Evolutionary conservation across 2,888 invertebrate species (phyloP), one percentile per base, ranked within the genome.

Genomic region (Leptinotarsa juncta): DNA sequence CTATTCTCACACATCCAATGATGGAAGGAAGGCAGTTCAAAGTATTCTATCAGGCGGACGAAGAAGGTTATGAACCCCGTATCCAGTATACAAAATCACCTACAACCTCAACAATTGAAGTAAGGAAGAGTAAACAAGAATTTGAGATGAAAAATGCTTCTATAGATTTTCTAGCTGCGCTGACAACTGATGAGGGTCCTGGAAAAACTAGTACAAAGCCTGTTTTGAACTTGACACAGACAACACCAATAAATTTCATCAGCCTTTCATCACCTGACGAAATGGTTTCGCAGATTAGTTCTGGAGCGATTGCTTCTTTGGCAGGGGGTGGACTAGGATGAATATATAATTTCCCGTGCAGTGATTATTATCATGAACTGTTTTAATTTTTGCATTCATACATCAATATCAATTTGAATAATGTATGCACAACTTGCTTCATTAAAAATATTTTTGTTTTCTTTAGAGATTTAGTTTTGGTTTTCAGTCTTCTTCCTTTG

Each of bases 21-120:
- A 89, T 75, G 90, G 90, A 7, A 84, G 90, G 90, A 7, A 84
- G 84, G 20, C 83, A 84, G 18, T 86, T 88, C 80, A 84, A 85
- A 4, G 82, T 90, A 69, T 85, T 84, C 5, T 90, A 90, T 82
- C 82, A 87, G 50, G 90, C 90, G 71, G 89, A 89, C 79, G 88
- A 89, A 81, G 87, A 89, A 71, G 83, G 84, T 16, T 84, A 15
- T 23, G n/a, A 48, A 20, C 49, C 66, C 3, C n/a, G 18, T 5
- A 53, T 53, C 3, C 3, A 53, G 3, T 18, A 3, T 18, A 18
- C 4, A 2, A 7, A n/a, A 53, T 4, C 53, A 53, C 5, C 18
- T 18, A 10, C 3, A 18, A 18, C 12, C 10, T 1, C 18, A 53
- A 53, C 53, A 3, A 18, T 18, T 0, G 10, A 3, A 12, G 18